Evolutionary conservation across 2,888 invertebrate genomes (phyloP).

Genomic region (Pachydiplax longipennis): DNA sequence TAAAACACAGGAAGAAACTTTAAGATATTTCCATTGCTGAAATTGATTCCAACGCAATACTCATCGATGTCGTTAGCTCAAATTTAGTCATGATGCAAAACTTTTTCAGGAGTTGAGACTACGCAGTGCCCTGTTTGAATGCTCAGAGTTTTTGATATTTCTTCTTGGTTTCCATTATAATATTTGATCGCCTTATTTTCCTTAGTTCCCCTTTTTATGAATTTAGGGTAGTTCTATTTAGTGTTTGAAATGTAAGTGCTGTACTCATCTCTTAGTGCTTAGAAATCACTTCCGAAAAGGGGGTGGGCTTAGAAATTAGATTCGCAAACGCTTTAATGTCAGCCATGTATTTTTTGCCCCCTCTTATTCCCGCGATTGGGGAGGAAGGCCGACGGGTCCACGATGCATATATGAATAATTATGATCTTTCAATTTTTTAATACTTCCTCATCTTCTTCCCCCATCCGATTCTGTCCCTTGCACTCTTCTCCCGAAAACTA

Average conservation of each 20-base stretch:
- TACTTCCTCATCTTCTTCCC: background rate
- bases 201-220: background rate
- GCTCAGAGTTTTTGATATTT: too few species aligned
- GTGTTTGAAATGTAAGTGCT: background rate
- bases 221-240: background rate
- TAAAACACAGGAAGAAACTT: too few species aligned
- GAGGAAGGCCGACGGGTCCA: background rate
- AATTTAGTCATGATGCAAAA: too few species aligned
- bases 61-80: too few species aligned
- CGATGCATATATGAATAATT: conserved; percentile 41
- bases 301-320: conserved; percentile 11
- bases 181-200: background rate
- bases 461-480: background rate
- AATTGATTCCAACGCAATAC: too few species aligned
- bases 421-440: conserved; percentile 38
- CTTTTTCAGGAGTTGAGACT: too few species aligned
- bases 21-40: too few species aligned
- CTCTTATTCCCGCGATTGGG: background rate
- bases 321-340: conserved; percentile 26
- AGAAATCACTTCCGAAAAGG: background rate
- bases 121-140: too few species aligned
- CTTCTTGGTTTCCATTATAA: background rate
- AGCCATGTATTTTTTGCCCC: conserved; percentile 22
- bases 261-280: background rate
- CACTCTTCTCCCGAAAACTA: background rate